These are phyloP conservation scores for Hirundichthys speculiger DNA, from an alignment of 2,113 vertebrate genomes.

Conservation along the genomic window DNA sequence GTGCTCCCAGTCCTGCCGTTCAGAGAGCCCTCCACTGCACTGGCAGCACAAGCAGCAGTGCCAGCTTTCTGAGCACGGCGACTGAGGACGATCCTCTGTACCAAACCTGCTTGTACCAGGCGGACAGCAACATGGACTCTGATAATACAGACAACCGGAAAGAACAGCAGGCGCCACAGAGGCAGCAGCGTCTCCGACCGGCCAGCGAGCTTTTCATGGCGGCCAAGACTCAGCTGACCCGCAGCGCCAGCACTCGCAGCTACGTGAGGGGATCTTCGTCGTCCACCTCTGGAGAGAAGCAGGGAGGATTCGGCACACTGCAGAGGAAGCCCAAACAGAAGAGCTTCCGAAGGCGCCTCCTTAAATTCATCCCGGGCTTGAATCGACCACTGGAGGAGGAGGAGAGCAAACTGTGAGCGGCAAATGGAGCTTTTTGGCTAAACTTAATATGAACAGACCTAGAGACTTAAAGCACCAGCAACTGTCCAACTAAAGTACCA, in stretches of 20 bases:
- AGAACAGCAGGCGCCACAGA: slow-evolving; percentile 18
- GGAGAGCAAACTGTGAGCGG: slow-evolving; percentile 90
- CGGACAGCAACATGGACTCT: slow-evolving; percentile 26
- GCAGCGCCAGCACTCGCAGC: slow-evolving; percentile 89
- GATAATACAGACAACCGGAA: slow-evolving; percentile 25
- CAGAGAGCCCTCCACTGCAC: slow-evolving; percentile 65
- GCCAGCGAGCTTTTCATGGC: slow-evolving; percentile 74
- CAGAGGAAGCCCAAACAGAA: slow-evolving; percentile 88
- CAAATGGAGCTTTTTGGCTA: not conserved
- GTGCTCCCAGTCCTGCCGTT: slow-evolving; percentile 79
- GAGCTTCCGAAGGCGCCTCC: slow-evolving; percentile 89
- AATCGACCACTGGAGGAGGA: slow-evolving; percentile 95
- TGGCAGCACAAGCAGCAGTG: slow-evolving; percentile 79
- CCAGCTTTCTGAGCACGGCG: slow-evolving; percentile 79
- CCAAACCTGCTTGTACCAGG: slow-evolving; percentile 88
- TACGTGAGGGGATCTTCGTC: slow-evolving; percentile 63
- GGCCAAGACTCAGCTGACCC: slow-evolving; percentile 75
- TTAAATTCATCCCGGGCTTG: slow-evolving; percentile 95
- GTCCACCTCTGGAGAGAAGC: slow-evolving; percentile 56
- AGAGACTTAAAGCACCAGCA: slow-evolving; percentile 34
- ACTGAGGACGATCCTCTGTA: slow-evolving; percentile 88
- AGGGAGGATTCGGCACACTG: slow-evolving; percentile 66
- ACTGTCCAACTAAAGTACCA: slow-evolving; percentile 25
- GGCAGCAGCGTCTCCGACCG: slow-evolving; percentile 64
- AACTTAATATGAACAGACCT: not conserved